A percentile compares a stretch with the other conserved stretches of the same genome.
Conservation (phyloP, 2,888 invertebrate species). For the Drosophila longiperda region DNA sequence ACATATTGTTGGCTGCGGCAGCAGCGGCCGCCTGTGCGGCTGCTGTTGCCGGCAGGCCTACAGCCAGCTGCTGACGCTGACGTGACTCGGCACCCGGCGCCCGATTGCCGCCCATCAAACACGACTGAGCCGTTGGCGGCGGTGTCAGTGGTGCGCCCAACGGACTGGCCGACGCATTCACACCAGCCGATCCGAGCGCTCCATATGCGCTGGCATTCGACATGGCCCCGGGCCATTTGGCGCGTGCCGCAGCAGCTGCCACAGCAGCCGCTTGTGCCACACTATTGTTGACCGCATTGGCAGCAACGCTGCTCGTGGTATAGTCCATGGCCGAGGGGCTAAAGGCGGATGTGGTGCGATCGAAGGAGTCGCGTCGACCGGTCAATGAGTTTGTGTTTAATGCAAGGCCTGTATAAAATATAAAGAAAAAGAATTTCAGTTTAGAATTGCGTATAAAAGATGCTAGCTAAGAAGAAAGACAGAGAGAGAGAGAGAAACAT, state of each 20-base stretch:
- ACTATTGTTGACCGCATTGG: constrained; percentile 82
- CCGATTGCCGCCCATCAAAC: constrained; percentile 87
- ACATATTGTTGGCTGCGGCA: constrained; percentile 87
- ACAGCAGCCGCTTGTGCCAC: constrained; percentile 82
- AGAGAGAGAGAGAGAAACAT: neutral
- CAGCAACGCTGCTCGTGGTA: constrained; percentile 84
- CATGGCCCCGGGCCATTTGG: constrained; percentile 86
- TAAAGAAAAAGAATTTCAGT: neutral
- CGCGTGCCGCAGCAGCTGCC: constrained; percentile 83
- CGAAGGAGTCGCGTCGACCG: constrained; percentile 91
- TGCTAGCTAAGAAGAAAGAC: neutral
- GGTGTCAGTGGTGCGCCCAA: constrained; percentile 88
- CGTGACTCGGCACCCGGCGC: constrained; percentile 97
- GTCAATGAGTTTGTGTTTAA: constrained; percentile 88
- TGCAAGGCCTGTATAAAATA: constrained; percentile 86
- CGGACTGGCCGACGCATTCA: constrained; percentile 85
- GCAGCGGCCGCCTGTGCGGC: constrained; percentile 83
- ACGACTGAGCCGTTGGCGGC: constrained; percentile 90
- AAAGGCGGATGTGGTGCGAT: constrained; percentile 91
- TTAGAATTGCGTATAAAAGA: neutral
- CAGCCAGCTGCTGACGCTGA: constrained; percentile 88
- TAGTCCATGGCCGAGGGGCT: constrained; percentile 91
- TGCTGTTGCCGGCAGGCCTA: constrained; percentile 81
- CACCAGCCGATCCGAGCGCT: constrained; percentile 79
- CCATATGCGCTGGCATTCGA: constrained; percentile 81